Percentiles rank a stretch among this genome's conserved stretches.
These are phyloP conservation scores for Stenopsyche tienmushanensis DNA, from an alignment of 1,140 invertebrate species.

Conservation along the genomic window DNA sequence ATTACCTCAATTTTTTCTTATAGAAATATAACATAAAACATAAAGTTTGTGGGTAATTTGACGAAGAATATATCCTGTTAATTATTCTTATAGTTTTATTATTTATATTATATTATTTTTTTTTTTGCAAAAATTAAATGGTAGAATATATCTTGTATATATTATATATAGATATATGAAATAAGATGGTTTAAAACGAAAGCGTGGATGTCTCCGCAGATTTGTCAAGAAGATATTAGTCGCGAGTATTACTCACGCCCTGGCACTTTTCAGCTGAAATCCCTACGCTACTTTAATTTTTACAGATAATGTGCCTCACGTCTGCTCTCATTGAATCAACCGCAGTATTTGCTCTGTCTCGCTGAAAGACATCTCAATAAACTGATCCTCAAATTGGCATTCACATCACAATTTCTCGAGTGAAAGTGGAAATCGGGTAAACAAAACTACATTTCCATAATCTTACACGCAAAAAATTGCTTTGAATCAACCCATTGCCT, in stretches of 20 bases:
- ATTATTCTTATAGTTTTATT: too few species aligned
- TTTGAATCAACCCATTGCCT: not conserved
- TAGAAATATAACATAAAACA: too few species aligned
- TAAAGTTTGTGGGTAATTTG: too few species aligned
- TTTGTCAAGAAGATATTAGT: not conserved
- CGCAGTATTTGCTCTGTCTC: not conserved
- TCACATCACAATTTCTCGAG: slow-evolving; percentile 2
- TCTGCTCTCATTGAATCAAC: not conserved
- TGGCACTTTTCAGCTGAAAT: not conserved
- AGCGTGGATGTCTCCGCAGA: not conserved
- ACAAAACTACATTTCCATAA: not conserved
- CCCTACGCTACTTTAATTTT: not conserved
- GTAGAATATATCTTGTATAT: not conserved
- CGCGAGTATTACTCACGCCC: not conserved
- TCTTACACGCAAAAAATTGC: not conserved
- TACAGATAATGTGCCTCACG: not conserved
- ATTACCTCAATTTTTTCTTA: too few species aligned
- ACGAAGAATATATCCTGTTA: too few species aligned
- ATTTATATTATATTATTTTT: too few species aligned
- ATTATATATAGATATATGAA: not conserved
- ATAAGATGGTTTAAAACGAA: not conserved
- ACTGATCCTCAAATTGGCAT: slow-evolving; percentile 7
- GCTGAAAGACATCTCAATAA: not conserved
- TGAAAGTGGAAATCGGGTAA: not conserved
- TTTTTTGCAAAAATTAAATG: not conserved